Evolutionary conservation across 2,888 invertebrate genomes (phyloP), one percentile per base, ranked within the genome.

Genomic region (Catotricha subobsoleta): DNA sequence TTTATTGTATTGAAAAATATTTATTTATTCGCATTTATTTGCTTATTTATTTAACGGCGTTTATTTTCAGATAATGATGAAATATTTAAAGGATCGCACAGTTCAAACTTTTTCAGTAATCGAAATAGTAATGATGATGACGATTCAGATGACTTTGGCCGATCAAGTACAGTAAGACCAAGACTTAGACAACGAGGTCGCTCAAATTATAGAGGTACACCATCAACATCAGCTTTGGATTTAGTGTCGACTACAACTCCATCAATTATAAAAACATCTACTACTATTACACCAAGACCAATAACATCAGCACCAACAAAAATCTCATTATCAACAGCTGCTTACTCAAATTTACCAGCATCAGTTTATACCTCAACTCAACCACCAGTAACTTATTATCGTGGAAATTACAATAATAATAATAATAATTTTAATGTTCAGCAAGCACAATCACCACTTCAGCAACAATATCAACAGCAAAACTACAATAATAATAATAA

Each of bases 31-130:
- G 15, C 16, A 23, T 36, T 3, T 23, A 23, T 35, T 6, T 23
- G n/a, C 36, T 19, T n/a, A 25, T 23, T 12, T 9, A 23, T 23
- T 10, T 21, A 6, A 13, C n/a, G 13, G 13, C n/a, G n/a, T 5
- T 19, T 33, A n/a, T 27, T 28, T 34, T 34, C 13, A 41, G 41
- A 41, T 16, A 46, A 63, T 55, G 69, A 72, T 43, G 78, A 79
- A 51, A 67, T 71, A 43, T 73, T 79, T 44, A 73, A 74, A 49
- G 72, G 74, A 33, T 77, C 79, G 19, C 78, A 78, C 55, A 79
- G 78, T 44, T 78, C 80, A 2, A 78, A 80, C 59, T 80, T 80
- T 65, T 80, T 76, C 60, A 76, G 76, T 50, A 72, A 71, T 52
- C 64, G 67, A 38, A 66, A 67, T 30, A 72, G 72, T 7, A 69